Conservation (phyloP, 2,888 invertebrate species). For the Calameuta idolon region DNA sequence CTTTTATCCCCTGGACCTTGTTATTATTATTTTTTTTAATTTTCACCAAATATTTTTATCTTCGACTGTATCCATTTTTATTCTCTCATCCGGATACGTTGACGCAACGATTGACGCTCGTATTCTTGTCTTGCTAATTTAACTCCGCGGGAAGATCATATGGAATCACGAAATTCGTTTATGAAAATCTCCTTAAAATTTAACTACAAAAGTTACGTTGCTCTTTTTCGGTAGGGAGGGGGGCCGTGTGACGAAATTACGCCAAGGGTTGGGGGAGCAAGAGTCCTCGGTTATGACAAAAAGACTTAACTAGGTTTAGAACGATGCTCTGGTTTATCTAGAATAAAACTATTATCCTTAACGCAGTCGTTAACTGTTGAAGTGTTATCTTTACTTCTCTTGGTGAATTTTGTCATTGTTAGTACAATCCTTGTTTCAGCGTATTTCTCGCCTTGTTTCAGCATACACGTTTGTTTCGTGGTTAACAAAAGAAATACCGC, state of each 20-base stretch:
- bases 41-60: no score
- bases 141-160: neutral
- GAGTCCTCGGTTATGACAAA: neutral
- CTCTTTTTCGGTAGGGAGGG: neutral
- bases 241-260: neutral
- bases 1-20: no score
- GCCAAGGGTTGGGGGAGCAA: neutral
- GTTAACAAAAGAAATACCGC: neutral
- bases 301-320: neutral
- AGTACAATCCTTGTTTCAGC: neutral
- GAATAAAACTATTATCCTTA: neutral
- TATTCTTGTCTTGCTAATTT: neutral
- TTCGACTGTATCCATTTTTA: no score
- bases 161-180: neutral
- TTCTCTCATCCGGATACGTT: neutral
- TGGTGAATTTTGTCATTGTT: neutral
- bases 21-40: no score
- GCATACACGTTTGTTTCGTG: neutral
- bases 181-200: neutral
- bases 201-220: neutral
- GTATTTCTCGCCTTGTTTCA: no score
- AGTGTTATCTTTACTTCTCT: neutral
- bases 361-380: neutral
- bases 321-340: no score
- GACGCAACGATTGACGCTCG: neutral